Percentiles rank a stretch among this genome's conserved stretches.
phyloP scores from a whole-genome alignment of 2,888 invertebrate species.

The Cantharis flavilabris region DNA sequence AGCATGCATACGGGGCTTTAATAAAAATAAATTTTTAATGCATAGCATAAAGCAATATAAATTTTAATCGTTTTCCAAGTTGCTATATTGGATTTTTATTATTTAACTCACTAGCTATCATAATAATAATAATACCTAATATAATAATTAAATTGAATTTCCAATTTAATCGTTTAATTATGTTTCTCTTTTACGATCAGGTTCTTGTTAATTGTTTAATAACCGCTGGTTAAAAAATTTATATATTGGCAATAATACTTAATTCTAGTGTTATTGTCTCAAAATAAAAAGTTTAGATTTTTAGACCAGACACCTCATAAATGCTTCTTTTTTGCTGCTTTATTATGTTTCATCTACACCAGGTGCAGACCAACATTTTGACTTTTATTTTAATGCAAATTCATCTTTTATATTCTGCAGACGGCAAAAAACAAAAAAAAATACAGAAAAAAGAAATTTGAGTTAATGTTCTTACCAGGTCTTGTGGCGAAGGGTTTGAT shows the following conservation, averaged over 20 bases:
- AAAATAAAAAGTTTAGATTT: neutral
- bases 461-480: slow-evolving; percentile 40
- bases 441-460: no score
- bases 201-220: neutral
- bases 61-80: neutral
- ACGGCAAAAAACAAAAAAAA: no score
- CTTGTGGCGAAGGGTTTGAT: slow-evolving; percentile 54
- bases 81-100: neutral
- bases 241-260: neutral
- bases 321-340: neutral
- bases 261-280: neutral
- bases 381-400: no score
- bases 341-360: neutral
- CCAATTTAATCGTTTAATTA: neutral
- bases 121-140: neutral
- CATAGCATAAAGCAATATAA: neutral
- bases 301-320: neutral
- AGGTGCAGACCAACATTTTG: neutral
- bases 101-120: neutral
- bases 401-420: no score
- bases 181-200: neutral
- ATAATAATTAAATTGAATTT: neutral
- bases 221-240: neutral
- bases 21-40: neutral
- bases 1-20: neutral